Percentiles rank a stretch among this genome's conserved stretches.
Conservation (phyloP, 2,113 vertebrate genomes). For the Oophaga pumilio region DNA sequence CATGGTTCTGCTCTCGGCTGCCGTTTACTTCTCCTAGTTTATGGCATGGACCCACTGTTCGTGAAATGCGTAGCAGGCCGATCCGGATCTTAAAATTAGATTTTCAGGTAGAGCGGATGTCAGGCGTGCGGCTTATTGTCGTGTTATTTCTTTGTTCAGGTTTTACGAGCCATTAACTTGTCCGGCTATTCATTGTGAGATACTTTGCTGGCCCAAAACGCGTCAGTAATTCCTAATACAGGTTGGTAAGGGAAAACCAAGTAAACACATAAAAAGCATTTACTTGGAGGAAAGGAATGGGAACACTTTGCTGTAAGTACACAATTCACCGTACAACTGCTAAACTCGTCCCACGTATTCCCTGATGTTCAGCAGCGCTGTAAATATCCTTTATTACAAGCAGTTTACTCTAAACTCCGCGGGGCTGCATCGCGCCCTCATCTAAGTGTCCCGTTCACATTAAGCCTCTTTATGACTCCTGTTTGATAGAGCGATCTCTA, state of each 20-base stretch:
- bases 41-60: neutral
- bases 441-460: conserved; percentile 83
- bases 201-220: conserved; percentile 16
- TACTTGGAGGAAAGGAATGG: conserved; percentile 37
- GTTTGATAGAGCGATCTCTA: conserved; percentile 98
- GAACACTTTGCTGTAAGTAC: conserved; percentile 81
- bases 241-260: conserved; percentile 6
- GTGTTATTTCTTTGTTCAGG: conserved; percentile 10
- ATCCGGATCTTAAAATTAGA: neutral
- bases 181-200: conserved; percentile 17
- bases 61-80: neutral
- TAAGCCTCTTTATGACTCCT: conserved; percentile 90
- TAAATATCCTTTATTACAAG: conserved; percentile 85
- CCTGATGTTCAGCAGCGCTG: conserved; percentile 78
- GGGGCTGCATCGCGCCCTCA: conserved; percentile 77
- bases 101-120: neutral
- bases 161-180: conserved; percentile 29
- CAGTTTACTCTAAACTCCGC: conserved; percentile 76
- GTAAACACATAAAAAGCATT: conserved; percentile 40
- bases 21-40: neutral
- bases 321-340: conserved; percentile 79
- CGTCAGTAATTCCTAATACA: conserved; percentile 33
- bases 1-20: neutral
- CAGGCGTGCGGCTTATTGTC: neutral
- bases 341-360: conserved; percentile 83